Conservation (phyloP, 2,888 invertebrate species). For the Xanthostigma xanthostigma region DNA sequence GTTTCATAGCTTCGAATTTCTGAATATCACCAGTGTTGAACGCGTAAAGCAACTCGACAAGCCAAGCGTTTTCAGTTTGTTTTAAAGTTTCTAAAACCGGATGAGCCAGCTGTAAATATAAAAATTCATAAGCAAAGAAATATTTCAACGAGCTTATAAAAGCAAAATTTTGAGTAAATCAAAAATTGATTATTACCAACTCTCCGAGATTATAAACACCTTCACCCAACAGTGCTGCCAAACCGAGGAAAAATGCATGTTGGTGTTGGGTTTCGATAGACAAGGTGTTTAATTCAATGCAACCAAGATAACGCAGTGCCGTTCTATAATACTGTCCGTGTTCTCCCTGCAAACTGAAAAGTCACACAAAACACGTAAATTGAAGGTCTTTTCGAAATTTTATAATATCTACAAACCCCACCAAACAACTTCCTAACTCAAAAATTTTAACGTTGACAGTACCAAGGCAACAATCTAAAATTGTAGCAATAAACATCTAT, state of each 20-base stretch:
- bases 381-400: not conserved
- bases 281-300: conserved; percentile 49
- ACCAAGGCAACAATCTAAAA: too few species aligned
- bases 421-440: too few species aligned
- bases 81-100: conserved; percentile 78
- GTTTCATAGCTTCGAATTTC: conserved; percentile 56
- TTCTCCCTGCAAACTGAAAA: conserved; percentile 55
- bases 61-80: conserved; percentile 73
- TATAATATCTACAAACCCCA: too few species aligned
- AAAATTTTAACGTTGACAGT: too few species aligned
- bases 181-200: conserved; percentile 37
- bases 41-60: conserved; percentile 68
- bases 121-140: conserved; percentile 2
- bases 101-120: conserved; percentile 63
- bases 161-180: not conserved
- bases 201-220: conserved; percentile 96
- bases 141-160: not conserved
- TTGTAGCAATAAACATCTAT: too few species aligned
- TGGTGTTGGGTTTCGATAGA: conserved; percentile 49
- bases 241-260: conserved; percentile 79
- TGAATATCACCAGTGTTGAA: conserved; percentile 75
- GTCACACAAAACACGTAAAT: not conserved
- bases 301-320: conserved; percentile 63
- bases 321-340: conserved; percentile 93
- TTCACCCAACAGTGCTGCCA: conserved; percentile 89